Conservation (phyloP, 2,113 vertebrate species). For the Thymallus thymallus region DNA sequence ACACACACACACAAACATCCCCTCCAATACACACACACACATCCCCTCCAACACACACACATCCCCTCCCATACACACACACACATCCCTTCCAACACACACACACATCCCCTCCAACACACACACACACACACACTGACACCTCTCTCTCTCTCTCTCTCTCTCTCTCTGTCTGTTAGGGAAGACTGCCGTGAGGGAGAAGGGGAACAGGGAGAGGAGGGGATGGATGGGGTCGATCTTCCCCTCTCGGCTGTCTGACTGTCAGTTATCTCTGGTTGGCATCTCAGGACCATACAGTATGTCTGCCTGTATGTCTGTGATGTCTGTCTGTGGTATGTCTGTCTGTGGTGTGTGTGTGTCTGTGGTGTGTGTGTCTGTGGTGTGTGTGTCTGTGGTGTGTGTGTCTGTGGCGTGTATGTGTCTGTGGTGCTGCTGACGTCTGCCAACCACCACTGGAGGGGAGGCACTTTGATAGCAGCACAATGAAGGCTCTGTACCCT, state of each 20-base stretch:
- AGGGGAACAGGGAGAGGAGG: neutral
- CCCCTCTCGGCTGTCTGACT: constrained; percentile 44
- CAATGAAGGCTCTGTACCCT: constrained; percentile 60
- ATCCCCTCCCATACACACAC: too few relatives aligned
- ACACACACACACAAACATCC: too few relatives aligned
- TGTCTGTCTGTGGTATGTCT: constrained; percentile 29
- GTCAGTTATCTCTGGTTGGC: constrained; percentile 39
- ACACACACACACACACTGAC: neutral
- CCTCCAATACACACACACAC: too few relatives aligned
- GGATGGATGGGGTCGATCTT: constrained; percentile 15
- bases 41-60: too few relatives aligned
- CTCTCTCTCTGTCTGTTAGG: constrained; percentile 2
- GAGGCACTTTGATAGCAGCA: constrained; percentile 27
- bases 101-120: too few relatives aligned
- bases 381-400: neutral
- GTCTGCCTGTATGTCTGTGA: constrained; percentile 30
- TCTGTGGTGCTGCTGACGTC: constrained; percentile 31
- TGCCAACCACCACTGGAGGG: constrained; percentile 51
- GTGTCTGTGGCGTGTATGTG: neutral
- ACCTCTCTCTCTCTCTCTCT: neutral
- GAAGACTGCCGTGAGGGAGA: constrained; percentile 26
- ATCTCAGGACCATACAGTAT: constrained; percentile 55
- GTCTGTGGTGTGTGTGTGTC: too few relatives aligned
- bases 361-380: too few relatives aligned
- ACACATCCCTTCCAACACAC: too few relatives aligned